Percentiles rank a stretch among this genome's conserved stretches.
Conservation (phyloP, 2,797 vertebrate genomes). For the Pangasius macronema region DNA sequence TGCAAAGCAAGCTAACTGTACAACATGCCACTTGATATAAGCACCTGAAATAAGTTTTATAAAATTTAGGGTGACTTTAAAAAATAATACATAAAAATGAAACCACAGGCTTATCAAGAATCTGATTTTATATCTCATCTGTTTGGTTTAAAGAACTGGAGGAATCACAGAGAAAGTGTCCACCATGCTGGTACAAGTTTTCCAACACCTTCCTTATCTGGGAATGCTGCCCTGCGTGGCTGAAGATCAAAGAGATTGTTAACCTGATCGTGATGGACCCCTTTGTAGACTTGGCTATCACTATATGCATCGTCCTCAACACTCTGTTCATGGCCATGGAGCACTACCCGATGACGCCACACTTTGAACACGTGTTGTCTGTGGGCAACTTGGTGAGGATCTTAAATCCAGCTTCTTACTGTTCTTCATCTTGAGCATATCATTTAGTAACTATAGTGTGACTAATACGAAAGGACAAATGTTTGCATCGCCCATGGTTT, state of each 20-base stretch:
- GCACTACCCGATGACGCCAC: slow-evolving; percentile 92
- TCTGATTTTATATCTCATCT: slow-evolving; percentile 23
- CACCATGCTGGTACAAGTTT: slow-evolving; percentile 99
- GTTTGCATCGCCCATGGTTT: not conserved
- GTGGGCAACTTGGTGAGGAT: slow-evolving; percentile 96
- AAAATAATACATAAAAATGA: not conserved
- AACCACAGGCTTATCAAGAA: not conserved
- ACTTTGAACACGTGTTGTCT: slow-evolving; percentile 87
- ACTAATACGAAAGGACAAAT: not conserved
- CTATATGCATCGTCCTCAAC: slow-evolving; percentile 98
- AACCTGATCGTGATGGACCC: slow-evolving; percentile 98
- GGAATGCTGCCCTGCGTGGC: slow-evolving; percentile 91
- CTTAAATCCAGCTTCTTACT: not conserved
- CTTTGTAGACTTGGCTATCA: slow-evolving; percentile 97
- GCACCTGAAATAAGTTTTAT: not conserved
- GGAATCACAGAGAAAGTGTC: slow-evolving; percentile 97
- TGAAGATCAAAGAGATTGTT: slow-evolving; percentile 94
- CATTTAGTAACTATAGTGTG: slow-evolving; percentile 1
- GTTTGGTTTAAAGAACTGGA: slow-evolving; percentile 84
- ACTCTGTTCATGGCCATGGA: slow-evolving; percentile 99
- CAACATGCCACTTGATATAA: not conserved
- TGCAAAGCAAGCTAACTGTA: not conserved
- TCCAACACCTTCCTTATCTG: slow-evolving; percentile 97
- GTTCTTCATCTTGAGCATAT: slow-evolving; percentile 7
- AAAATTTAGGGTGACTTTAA: not conserved